Evolutionary conservation across 2,113 vertebrate species (phyloP).

Genomic region (Brevimyrus niger): DNA sequence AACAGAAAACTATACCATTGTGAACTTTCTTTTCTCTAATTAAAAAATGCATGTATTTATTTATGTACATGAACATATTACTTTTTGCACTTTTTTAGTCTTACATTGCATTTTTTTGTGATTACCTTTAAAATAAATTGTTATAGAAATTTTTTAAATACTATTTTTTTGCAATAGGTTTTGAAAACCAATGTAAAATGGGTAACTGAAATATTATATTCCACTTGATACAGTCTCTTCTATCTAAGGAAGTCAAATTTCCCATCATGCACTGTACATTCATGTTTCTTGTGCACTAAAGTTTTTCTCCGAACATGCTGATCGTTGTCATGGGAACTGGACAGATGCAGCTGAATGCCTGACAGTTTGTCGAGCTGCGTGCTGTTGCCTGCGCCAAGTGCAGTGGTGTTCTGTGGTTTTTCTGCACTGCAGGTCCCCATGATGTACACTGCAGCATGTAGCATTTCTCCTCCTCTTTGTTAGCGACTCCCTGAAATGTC

Average conservation of each 20-base stretch:
- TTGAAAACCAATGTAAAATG: background rate
- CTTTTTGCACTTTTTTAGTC: background rate
- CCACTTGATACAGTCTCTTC: background rate
- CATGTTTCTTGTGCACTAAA: background rate
- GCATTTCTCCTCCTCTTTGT: background rate
- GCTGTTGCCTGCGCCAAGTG: background rate
- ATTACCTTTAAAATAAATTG: background rate
- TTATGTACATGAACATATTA: background rate
- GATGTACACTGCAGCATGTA: background rate
- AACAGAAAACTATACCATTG: slow-evolving; percentile 39
- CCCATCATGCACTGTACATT: background rate
- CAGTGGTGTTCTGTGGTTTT: background rate
- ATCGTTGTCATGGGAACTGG: background rate
- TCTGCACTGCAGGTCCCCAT: background rate
- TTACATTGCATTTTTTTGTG: background rate
- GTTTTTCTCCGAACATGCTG: background rate
- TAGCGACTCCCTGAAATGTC: background rate
- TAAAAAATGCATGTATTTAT: background rate
- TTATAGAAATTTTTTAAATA: background rate
- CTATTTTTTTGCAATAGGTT: background rate
- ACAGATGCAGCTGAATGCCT: background rate
- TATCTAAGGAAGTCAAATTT: background rate
- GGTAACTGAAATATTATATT: background rate
- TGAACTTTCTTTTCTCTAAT: background rate
- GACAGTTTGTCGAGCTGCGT: background rate